Percentiles rank a stretch among this genome's conserved stretches.
Conservation (phyloP, 2,888 invertebrate genomes). For the Sipha maydis region DNA sequence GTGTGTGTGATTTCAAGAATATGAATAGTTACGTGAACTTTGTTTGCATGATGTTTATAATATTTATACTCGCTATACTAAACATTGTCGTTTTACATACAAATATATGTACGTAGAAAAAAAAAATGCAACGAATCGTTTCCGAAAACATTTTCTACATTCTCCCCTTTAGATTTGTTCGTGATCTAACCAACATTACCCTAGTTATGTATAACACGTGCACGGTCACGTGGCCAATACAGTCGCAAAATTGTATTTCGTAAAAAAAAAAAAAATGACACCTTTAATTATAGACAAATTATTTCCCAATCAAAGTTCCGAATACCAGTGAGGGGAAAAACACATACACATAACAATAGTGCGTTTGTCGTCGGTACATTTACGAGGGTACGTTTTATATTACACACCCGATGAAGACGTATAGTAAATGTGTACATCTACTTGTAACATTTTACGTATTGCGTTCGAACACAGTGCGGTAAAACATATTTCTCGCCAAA, state of each 20-base stretch:
- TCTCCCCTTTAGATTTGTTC: not conserved
- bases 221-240: constrained; percentile 1
- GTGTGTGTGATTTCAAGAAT: too few species aligned
- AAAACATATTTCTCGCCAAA: constrained; percentile 25
- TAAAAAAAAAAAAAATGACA: not conserved
- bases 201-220: constrained; percentile 17
- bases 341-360: not conserved
- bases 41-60: not conserved
- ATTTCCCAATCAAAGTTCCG: not conserved
- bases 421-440: not conserved
- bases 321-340: too few species aligned
- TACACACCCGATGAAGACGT: not conserved
- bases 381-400: not conserved
- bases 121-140: constrained; percentile 12
- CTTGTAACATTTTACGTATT: not conserved
- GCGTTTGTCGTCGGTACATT: not conserved
- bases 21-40: not conserved
- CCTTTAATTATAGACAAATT: not conserved
- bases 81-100: too few species aligned
- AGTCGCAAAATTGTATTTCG: not conserved
- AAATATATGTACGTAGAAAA: too few species aligned
- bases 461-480: not conserved
- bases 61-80: too few species aligned
- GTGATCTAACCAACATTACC: not conserved
- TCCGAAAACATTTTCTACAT: not conserved